phyloP scores from a whole-genome alignment of 2,797 vertebrate species.

The Gephyroberyx darwinii region DNA sequence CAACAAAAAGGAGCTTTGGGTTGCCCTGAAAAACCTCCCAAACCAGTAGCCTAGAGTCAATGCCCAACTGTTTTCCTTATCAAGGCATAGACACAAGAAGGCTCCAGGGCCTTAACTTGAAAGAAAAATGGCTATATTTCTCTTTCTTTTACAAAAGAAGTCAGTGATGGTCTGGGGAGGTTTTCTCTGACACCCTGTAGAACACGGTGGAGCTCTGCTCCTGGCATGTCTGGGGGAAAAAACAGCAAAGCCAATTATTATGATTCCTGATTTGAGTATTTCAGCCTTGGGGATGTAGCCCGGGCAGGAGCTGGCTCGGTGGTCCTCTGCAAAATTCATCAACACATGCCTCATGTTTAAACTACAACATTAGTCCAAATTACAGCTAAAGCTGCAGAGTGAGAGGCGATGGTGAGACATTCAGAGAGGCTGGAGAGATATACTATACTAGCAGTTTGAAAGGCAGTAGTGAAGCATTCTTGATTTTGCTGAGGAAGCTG shows the following conservation, averaged over 20 bases:
- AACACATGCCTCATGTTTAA: slow-evolving; percentile 50
- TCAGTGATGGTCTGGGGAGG: slow-evolving; percentile 50
- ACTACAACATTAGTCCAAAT: slow-evolving; percentile 58
- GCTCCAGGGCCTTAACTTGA: slow-evolving; percentile 42
- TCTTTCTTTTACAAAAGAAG: slow-evolving; percentile 55
- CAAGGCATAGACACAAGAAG: slow-evolving; percentile 35
- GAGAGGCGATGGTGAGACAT: slow-evolving; percentile 23
- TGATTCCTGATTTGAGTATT: slow-evolving; percentile 59
- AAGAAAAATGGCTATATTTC: slow-evolving; percentile 45
- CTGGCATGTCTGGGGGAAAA: slow-evolving; percentile 53
- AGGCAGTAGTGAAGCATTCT: background rate
- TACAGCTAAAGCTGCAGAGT: slow-evolving; percentile 44
- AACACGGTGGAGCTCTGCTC: slow-evolving; percentile 46
- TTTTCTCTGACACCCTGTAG: slow-evolving; percentile 47
- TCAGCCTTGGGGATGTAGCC: slow-evolving; percentile 51
- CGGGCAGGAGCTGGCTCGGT: slow-evolving; percentile 47
- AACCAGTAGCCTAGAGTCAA: slow-evolving; percentile 34
- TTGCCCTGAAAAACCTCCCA: slow-evolving; percentile 34
- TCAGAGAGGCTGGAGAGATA: slow-evolving; percentile 14
- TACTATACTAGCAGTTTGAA: background rate
- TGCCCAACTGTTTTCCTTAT: slow-evolving; percentile 44
- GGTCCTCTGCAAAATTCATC: slow-evolving; percentile 56
- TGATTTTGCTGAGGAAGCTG: background rate
- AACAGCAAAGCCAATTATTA: slow-evolving; percentile 63
- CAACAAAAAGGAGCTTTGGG: slow-evolving; percentile 19